Percentiles rank a stretch among this genome's conserved stretches.
Evolutionary conservation across 2,888 invertebrate species (phyloP).

Genomic region (Prenolepis imparis): DNA sequence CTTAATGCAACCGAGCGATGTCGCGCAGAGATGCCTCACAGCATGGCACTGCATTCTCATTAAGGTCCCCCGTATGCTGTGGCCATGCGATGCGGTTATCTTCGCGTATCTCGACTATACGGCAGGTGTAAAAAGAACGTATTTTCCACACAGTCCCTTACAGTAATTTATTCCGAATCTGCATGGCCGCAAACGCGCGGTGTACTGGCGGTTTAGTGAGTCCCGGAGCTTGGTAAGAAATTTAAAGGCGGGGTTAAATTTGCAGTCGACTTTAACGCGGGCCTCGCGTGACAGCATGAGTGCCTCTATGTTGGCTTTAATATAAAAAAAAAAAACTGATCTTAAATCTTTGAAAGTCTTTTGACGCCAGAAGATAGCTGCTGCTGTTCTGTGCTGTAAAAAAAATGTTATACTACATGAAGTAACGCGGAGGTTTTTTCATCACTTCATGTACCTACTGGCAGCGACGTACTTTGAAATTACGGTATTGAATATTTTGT

Average conservation of each 20-base stretch:
- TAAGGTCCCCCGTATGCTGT: neutral
- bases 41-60: constrained; percentile 26
- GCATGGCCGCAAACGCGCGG: constrained; percentile 9
- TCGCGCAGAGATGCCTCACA: constrained; percentile 19
- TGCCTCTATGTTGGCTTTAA: constrained; percentile 39
- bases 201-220: neutral
- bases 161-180: constrained; percentile 52
- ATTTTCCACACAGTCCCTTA: constrained; percentile 41
- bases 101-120: constrained; percentile 32
- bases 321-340: constrained; percentile 25
- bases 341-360: constrained; percentile 35
- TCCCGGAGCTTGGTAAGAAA: constrained; percentile 21
- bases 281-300: constrained; percentile 20
- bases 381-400: neutral
- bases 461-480: constrained; percentile 10
- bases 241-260: constrained; percentile 37
- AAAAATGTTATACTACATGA: constrained; percentile 35
- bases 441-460: neutral
- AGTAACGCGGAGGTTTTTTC: neutral
- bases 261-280: constrained; percentile 21
- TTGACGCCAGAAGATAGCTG: constrained; percentile 20
- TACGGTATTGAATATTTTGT: neutral
- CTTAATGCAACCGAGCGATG: constrained; percentile 21
- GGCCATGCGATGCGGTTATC: constrained; percentile 26
- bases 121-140: constrained; percentile 42